Percentiles rank a stretch among this genome's conserved stretches.
phyloP scores from a whole-genome alignment of 2,113 vertebrate genomes.

The Lampris megalopsis region DNA sequence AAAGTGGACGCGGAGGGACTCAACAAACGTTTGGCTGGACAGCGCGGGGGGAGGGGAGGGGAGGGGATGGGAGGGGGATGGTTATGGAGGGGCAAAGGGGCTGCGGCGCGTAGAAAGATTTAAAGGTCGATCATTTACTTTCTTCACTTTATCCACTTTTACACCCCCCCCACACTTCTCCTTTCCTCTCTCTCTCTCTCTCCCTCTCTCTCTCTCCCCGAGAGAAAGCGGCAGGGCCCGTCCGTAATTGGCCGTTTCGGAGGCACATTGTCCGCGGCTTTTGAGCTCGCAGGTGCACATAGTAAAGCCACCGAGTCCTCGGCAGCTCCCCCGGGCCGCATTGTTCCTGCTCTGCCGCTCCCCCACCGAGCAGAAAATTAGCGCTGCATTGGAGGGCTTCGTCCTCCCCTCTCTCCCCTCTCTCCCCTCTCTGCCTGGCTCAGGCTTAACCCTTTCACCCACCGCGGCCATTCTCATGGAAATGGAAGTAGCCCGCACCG shows the following conservation, averaged over 20 bases:
- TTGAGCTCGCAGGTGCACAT: constrained; percentile 87
- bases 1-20: constrained; percentile 9
- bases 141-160: constrained; percentile 66
- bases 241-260: constrained; percentile 86
- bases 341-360: constrained; percentile 82
- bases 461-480: constrained; percentile 84
- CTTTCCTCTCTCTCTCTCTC: constrained; percentile 36
- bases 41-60: neutral
- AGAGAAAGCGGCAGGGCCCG: constrained; percentile 77
- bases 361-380: constrained; percentile 80
- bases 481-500: constrained; percentile 76
- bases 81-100: constrained; percentile 11
- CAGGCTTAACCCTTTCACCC: constrained; percentile 86
- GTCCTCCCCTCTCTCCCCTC: constrained; percentile 57
- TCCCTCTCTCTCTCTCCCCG: constrained; percentile 40
- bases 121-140: constrained; percentile 79
- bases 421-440: constrained; percentile 48
- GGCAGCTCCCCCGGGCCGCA: constrained; percentile 81
- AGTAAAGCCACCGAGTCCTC: constrained; percentile 82
- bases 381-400: constrained; percentile 70
- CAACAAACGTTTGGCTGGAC: constrained; percentile 23
- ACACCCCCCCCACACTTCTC: constrained; percentile 62
- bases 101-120: constrained; percentile 49
- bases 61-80: constrained; percentile 1
- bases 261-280: constrained; percentile 82